These are phyloP conservation scores for Agriopis leucophaearia DNA, from an alignment of 2,888 invertebrate species.

Conservation along the genomic window DNA sequence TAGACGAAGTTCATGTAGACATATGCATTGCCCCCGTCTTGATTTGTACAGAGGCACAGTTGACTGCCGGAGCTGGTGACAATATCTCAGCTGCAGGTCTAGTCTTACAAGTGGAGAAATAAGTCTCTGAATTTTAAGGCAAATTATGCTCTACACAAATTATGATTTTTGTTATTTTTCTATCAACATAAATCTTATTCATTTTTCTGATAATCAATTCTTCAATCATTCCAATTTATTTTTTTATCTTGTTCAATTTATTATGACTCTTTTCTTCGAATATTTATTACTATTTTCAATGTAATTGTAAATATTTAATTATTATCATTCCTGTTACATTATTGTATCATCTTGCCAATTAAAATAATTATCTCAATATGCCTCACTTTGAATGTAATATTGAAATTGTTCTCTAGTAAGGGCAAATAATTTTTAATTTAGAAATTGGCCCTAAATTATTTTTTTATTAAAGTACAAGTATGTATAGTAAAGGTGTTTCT, in stretches of 20 bases:
- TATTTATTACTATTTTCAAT: not conserved
- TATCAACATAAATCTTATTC: conserved; percentile 5
- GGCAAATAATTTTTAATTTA: too few relatives aligned
- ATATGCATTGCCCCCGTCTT: conserved; percentile 94
- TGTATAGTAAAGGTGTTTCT: too few relatives aligned
- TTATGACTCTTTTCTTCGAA: too few relatives aligned
- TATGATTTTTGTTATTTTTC: conserved; percentile 11
- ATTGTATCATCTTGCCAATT: not conserved
- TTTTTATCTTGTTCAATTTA: too few relatives aligned
- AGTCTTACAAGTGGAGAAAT: conserved; percentile 88
- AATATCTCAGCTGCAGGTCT: conserved; percentile 96
- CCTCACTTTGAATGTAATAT: not conserved
- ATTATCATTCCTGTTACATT: not conserved
- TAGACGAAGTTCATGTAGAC: conserved; percentile 83
- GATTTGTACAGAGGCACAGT: conserved; percentile 92
- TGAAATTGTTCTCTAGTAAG: too few relatives aligned
- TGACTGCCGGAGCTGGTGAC: conserved; percentile 95
- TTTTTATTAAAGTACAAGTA: too few relatives aligned
- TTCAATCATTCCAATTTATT: not conserved
- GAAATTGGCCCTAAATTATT: too few relatives aligned
- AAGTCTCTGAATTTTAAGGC: conserved; percentile 34
- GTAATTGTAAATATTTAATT: not conserved
- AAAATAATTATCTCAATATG: not conserved
- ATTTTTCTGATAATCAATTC: not conserved
- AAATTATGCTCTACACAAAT: not conserved